Evolutionary conservation across 2,113 vertebrate species (phyloP), one percentile per base, ranked within the genome.

Genomic region (Lampris incognitus): DNA sequence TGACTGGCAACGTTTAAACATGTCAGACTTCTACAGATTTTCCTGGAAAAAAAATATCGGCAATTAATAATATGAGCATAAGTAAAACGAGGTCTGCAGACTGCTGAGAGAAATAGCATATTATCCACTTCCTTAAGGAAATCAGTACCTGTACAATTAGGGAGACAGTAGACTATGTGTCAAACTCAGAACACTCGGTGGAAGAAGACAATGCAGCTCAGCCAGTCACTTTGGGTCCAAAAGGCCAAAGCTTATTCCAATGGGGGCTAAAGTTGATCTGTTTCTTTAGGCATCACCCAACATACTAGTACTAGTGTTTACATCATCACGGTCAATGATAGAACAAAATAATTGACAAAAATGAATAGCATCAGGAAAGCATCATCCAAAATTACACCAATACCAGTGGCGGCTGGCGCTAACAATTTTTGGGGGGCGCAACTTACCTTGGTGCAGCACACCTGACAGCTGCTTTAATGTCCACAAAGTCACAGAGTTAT

Each of bases 141-240:
- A 75, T 76, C 52, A 73, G 64, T 64, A 72, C 2, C 10, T 59
- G 7, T 6, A 37, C 76, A 66, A 61, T 79, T 77, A 75, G 57
- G 48, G 9, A 72, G 66, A 67, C 62, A 60, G 70, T 6, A 41
- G 38, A 11, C 42, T 80, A 78, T 78, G 68, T 64, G 75, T 80
- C 67, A 79, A 55, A 72, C 63, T 65, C 73, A 59, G 13, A 50
- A 51, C 59, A 66, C 9, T 55, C 71, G 40, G 44, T 60, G 60
- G 61, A 24, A 9, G 36, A 66, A 69, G 63, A 61, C 37, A 72
- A 52, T 2, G 10, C 40, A 82, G 44, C 9, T 58, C 40, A 74
- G 48, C 37, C 41, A 72, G 62, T 41, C 52, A 69, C 64, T 5
- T 70, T 60, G 51, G 81, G 80, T 71, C 40, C 77, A 24, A 58